Conservation (phyloP, 2,888 invertebrate species). For the Cephus spinipes region DNA sequence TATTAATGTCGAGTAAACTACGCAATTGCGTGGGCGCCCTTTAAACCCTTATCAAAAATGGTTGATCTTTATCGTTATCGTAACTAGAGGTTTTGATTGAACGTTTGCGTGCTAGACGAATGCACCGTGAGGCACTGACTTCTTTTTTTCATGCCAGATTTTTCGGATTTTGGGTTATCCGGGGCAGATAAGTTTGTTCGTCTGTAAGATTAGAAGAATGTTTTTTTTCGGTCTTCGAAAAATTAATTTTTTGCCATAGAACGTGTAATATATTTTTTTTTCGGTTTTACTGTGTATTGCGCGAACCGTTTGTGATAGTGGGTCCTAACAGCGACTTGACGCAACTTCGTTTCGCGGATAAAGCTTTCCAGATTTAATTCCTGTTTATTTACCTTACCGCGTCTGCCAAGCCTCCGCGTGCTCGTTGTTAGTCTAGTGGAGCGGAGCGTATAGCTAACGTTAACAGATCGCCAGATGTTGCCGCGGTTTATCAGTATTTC, state of each 20-base stretch:
- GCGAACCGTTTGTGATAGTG: not conserved
- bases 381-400: constrained; percentile 62
- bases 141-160: not conserved
- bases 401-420: constrained; percentile 35
- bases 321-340: not conserved
- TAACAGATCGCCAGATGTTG: constrained; percentile 65
- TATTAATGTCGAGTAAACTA: constrained; percentile 42
- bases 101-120: constrained; percentile 43
- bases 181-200: not conserved
- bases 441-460: constrained; percentile 42
- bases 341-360: constrained; percentile 31
- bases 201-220: not conserved
- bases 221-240: not conserved
- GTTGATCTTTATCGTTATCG: constrained; percentile 40
- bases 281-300: no score
- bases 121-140: constrained; percentile 28
- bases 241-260: not conserved
- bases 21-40: constrained; percentile 48
- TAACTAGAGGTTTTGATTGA: constrained; percentile 41
- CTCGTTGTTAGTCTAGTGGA: constrained; percentile 22
- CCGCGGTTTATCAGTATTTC: constrained; percentile 50
- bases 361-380: constrained; percentile 64
- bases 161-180: not conserved
- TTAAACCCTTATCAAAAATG: constrained; percentile 36
- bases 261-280: no score